phyloP scores from a whole-genome alignment of 2,888 invertebrate genomes.

The Spodoptera picta region DNA sequence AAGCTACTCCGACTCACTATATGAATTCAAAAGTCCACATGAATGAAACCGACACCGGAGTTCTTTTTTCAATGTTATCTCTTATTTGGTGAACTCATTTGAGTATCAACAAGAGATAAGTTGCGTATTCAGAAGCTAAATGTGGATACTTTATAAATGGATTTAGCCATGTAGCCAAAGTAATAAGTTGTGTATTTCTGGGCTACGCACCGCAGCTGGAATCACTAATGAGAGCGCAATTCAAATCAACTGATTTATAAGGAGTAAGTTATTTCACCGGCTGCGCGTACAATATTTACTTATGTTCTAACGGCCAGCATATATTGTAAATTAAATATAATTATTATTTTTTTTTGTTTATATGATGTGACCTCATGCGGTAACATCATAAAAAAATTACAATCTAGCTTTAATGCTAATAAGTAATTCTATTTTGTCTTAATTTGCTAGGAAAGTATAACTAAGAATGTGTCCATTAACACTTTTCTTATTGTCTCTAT shows the following conservation, averaged over 20 bases:
- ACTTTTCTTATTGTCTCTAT: too few species aligned
- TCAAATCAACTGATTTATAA: slow-evolving; percentile 87
- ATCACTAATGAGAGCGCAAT: slow-evolving; percentile 86
- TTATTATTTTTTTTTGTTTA: too few species aligned
- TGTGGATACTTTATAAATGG: slow-evolving; percentile 72
- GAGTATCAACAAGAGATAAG: slow-evolving; percentile 72
- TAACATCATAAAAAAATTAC: too few species aligned
- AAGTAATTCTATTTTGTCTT: too few species aligned
- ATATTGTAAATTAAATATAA: too few species aligned
- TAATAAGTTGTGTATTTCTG: slow-evolving; percentile 86
- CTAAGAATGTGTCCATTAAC: too few species aligned
- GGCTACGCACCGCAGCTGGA: slow-evolving; percentile 77
- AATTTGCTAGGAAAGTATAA: too few species aligned
- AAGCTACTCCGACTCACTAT: slow-evolving; percentile 52
- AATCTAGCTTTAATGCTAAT: too few species aligned
- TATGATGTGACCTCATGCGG: too few species aligned
- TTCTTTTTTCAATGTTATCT: slow-evolving; percentile 50
- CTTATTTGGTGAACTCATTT: slow-evolving; percentile 63
- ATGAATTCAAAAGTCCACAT: slow-evolving; percentile 49
- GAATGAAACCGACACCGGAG: slow-evolving; percentile 45
- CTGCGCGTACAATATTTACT: slow-evolving; percentile 79
- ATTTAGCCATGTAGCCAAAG: slow-evolving; percentile 81
- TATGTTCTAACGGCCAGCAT: slow-evolving; percentile 79
- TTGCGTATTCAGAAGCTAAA: slow-evolving; percentile 69
- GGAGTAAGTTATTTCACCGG: slow-evolving; percentile 83